phyloP scores from a whole-genome alignment of 2,113 vertebrate species.

The Amazona guildingii region DNA sequence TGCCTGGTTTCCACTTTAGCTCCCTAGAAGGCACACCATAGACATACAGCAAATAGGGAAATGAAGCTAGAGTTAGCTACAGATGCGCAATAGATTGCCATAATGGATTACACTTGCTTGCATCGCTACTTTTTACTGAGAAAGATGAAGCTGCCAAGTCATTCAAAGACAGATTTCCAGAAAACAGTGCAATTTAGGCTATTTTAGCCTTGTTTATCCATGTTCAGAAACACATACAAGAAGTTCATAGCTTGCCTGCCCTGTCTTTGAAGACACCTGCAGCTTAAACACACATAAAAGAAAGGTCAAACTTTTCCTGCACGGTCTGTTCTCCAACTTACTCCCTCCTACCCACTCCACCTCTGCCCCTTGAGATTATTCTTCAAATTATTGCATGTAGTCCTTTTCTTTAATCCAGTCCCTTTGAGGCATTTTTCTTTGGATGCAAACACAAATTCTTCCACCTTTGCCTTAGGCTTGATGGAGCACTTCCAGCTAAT shows the following conservation, averaged over 20 bases:
- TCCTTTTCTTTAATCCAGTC: background rate
- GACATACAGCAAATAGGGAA: background rate
- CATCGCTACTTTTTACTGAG: background rate
- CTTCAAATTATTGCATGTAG: background rate
- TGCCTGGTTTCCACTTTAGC: background rate
- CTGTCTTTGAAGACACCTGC: background rate
- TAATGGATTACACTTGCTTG: conserved; percentile 2
- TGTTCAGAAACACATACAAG: background rate
- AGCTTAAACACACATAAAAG: background rate
- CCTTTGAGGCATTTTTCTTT: background rate
- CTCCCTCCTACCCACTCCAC: fast-evolving
- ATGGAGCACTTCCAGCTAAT: background rate
- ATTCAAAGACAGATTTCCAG: background rate
- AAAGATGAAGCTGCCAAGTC: background rate
- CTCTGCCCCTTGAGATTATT: background rate
- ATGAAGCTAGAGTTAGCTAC: background rate
- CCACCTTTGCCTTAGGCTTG: background rate
- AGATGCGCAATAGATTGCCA: background rate
- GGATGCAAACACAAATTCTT: background rate
- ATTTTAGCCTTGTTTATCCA: background rate
- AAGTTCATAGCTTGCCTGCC: background rate
- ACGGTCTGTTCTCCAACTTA: background rate
- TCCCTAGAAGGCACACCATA: background rate
- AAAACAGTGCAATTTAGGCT: background rate
- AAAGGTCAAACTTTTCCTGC: background rate